Conservation (phyloP, 2,888 invertebrate species). For the Drosophila pseudotakahashii region DNA sequence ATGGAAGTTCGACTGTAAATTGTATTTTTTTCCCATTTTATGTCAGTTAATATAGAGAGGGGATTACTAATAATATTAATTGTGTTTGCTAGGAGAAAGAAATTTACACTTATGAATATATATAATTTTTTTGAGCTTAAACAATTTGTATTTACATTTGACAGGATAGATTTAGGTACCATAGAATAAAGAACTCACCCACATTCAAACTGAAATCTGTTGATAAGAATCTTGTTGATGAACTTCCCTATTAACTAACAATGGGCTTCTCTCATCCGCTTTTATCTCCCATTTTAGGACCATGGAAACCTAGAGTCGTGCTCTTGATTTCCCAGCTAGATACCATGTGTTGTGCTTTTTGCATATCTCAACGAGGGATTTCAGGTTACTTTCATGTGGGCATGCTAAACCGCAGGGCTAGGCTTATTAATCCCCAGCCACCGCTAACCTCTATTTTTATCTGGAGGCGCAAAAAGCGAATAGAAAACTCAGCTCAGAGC, state of each 20-base stretch:
- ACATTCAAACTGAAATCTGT: neutral
- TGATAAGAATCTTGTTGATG: neutral
- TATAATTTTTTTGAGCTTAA: too few species aligned
- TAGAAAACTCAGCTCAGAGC: constrained; percentile 11
- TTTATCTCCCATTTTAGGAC: neutral
- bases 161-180: too few species aligned
- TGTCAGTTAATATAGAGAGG: too few species aligned
- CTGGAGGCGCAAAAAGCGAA: neutral
- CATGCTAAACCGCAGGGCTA: constrained; percentile 16
- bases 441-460: constrained; percentile 23
- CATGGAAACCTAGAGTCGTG: neutral
- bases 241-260: constrained; percentile 5
- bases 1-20: too few species aligned
- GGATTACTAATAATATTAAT: too few species aligned
- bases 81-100: too few species aligned
- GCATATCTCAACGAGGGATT: constrained; percentile 1
- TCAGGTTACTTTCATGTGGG: constrained; percentile 16
- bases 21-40: too few species aligned
- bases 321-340: constrained; percentile 1
- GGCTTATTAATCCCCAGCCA: constrained; percentile 33
- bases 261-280: neutral
- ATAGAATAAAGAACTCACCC: neutral
- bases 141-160: too few species aligned
- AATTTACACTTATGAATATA: too few species aligned
- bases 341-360: constrained; percentile 20